Base-by-base conservation (phyloP, 2,888 invertebrate species). In the Glaucopsyche alexis region DNA sequence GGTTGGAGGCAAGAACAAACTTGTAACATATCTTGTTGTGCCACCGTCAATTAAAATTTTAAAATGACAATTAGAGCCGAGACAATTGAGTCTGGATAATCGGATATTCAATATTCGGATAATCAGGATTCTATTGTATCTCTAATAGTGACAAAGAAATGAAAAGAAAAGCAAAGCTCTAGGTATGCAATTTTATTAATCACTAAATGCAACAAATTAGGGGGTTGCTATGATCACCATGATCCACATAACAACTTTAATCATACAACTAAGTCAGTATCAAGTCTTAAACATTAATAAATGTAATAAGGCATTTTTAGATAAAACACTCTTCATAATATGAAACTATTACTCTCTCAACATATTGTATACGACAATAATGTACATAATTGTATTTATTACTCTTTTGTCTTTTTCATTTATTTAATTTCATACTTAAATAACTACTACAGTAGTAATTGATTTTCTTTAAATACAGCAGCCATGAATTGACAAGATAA, bases 151-250 rank as follows among this genome's bases (percentile, higher is more conserved):
- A 47, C 47, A 47, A 47, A 19, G 9, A 71, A 71, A 74, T 50
- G 47, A 76, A 83, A 79, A 82, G 81, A 85, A 86, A 84, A 77
- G 82, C 79, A 74, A 75, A 75, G 80, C 83, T 90, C 91, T 92
- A 92, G 85, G 91, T 92, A 93, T 93, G 92, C 91, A 92, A 91
- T 91, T 92, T 91, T 90, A 91, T 91, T 91, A 87, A 84, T 90
- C 89, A 88, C 92, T 92, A 93, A 92, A 92, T 93, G 93, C 92
- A 93, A 92, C 92, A 91, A 89, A 91, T 91, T 88, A 91, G 86
- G 81, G 81, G 87, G 89, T 90, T 89, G 90, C 83, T 86, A 86
- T 84, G 81, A 85, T 87, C 87, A 86, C 86, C 83, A 85, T 86
- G 84, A 85, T 83, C 84, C 86, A 87, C 80, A 83, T 84, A 88